These are phyloP conservation scores for Poeciliopsis occidentalis DNA, from an alignment of 2,113 vertebrate species.

Conservation along the genomic window DNA sequence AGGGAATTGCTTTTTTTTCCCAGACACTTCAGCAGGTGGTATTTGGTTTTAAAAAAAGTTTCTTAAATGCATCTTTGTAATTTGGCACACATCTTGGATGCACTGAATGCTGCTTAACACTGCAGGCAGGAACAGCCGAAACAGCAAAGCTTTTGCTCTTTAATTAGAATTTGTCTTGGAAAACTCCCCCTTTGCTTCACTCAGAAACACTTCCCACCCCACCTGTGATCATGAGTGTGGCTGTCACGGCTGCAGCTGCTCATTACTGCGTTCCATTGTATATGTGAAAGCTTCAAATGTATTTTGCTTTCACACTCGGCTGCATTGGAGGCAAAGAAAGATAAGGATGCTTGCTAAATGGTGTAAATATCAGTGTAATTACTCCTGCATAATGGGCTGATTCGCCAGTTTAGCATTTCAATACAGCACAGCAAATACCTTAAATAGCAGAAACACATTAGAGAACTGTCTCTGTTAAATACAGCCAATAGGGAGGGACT, in stretches of 20 bases:
- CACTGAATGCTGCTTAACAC: neutral
- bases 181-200: conserved; percentile 6
- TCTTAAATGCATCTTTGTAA: neutral
- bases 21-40: neutral
- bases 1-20: neutral
- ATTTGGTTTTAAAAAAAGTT: neutral
- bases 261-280: conserved; percentile 26
- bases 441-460: conserved; percentile 4
- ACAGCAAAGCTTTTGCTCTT: neutral
- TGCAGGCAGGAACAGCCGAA: neutral
- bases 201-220: conserved; percentile 14
- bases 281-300: conserved; percentile 30
- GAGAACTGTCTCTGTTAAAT: neutral
- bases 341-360: conserved; percentile 47
- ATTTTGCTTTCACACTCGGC: conserved; percentile 30
- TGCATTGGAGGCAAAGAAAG: conserved; percentile 1
- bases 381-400: conserved; percentile 13
- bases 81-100: neutral
- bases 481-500: conserved; percentile 4
- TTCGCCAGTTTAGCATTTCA: conserved; percentile 23
- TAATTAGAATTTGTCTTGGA: conserved; percentile 4
- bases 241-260: conserved; percentile 14
- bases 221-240: conserved; percentile 9
- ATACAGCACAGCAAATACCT: conserved; percentile 18
- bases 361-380: conserved; percentile 51